Conservation (phyloP, 2,888 invertebrate genomes). For the Clanis bilineata region DNA sequence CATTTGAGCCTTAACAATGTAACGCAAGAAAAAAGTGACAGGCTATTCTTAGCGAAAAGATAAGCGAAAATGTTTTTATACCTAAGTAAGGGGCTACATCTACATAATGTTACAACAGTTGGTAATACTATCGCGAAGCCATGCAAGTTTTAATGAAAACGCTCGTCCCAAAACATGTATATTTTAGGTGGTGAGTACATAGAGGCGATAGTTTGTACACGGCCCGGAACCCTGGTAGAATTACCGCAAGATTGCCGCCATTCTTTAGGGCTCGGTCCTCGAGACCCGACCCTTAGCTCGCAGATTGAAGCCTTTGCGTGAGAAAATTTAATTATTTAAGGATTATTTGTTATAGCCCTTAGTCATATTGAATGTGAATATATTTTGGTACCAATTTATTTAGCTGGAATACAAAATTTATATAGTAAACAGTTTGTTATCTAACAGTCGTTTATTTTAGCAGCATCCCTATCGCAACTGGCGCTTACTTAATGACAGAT, state of each 20-base stretch:
- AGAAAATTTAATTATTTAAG: constrained; percentile 50
- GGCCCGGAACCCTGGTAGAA: constrained; percentile 46
- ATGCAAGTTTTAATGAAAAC: constrained; percentile 76
- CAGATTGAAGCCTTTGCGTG: constrained; percentile 39
- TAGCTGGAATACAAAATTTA: neutral
- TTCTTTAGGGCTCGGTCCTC: constrained; percentile 54
- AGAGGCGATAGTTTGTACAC: constrained; percentile 46
- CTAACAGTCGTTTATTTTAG: too few species aligned
- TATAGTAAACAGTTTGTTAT: too few species aligned
- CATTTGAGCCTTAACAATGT: too few species aligned
- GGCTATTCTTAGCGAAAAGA: too few species aligned
- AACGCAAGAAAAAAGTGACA: too few species aligned
- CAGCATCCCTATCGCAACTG: too few species aligned
- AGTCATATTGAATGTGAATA: neutral
- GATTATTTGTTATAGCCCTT: constrained; percentile 8
- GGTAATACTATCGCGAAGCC: constrained; percentile 46
- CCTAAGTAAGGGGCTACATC: too few species aligned
- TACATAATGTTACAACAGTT: neutral
- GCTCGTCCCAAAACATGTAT: constrained; percentile 46
- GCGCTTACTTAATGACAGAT: too few species aligned
- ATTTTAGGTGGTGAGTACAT: constrained; percentile 25
- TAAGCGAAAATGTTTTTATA: too few species aligned
- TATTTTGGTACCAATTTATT: neutral
- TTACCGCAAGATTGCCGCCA: constrained; percentile 72
- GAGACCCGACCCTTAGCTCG: constrained; percentile 48